phyloP scores from a whole-genome alignment of 2,797 vertebrate genomes.

The Octomys mimax region DNA sequence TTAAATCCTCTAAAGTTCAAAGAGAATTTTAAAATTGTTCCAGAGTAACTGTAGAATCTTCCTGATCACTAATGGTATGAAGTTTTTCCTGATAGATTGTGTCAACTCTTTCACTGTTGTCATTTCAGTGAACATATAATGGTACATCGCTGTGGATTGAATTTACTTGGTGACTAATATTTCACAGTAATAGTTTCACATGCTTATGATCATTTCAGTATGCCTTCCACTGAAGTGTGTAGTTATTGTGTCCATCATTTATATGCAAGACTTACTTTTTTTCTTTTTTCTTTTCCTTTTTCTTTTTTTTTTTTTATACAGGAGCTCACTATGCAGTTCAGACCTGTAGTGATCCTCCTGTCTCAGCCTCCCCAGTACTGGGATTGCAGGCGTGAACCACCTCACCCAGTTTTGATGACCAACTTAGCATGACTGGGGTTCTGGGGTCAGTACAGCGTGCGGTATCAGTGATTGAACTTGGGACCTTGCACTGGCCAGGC shows the following conservation, averaged over 20 bases:
- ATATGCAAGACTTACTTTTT: background rate
- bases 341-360: too few relatives aligned
- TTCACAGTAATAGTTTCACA: constrained; percentile 36
- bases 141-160: background rate
- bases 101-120: background rate
- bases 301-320: too few relatives aligned
- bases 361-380: too few relatives aligned
- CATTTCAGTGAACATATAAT: background rate
- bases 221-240: background rate
- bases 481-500: too few relatives aligned
- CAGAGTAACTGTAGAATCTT: background rate
- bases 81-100: background rate
- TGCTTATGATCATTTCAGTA: background rate
- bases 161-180: background rate
- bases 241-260: background rate
- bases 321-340: too few relatives aligned
- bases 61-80: background rate
- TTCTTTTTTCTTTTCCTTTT: too few relatives aligned
- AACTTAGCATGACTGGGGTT: too few relatives aligned
- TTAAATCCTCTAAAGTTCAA: background rate
- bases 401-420: too few relatives aligned
- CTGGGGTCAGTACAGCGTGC: too few relatives aligned
- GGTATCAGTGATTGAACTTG: too few relatives aligned
- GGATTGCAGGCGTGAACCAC: too few relatives aligned
- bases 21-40: background rate